Conservation (phyloP, 64 coral and sea anemone genomes). For the Cladopsammia gracilis region DNA sequence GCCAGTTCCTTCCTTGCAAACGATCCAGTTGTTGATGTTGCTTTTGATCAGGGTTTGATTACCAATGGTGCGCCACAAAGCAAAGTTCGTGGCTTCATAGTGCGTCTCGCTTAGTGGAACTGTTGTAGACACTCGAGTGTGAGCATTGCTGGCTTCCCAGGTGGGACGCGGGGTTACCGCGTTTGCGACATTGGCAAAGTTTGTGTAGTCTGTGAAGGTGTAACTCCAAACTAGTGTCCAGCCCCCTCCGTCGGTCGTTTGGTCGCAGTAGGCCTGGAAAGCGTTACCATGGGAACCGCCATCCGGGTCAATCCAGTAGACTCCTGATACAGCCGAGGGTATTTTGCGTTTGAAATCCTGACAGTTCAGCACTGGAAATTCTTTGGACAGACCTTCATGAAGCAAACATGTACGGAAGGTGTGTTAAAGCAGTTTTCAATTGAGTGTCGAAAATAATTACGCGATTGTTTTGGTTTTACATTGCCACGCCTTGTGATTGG, state of each 20-base stretch:
- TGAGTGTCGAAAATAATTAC: too few species aligned
- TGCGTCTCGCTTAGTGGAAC: constrained; percentile 57
- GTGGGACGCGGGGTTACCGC: constrained; percentile 63
- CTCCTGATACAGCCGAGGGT: constrained; percentile 16
- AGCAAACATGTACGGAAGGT: too few species aligned
- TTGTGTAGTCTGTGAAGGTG: constrained; percentile 70
- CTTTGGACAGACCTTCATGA: constrained; percentile 2
- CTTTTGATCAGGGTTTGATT: constrained; percentile 44
- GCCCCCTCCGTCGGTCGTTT: constrained; percentile 63
- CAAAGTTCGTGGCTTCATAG: constrained; percentile 54
- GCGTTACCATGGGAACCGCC: neutral
- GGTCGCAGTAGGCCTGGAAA: constrained; percentile 74
- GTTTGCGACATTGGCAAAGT: constrained; percentile 41
- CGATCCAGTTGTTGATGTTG: constrained; percentile 87
- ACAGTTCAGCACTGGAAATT: neutral
- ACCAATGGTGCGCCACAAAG: constrained; percentile 46
- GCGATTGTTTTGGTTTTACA: too few species aligned
- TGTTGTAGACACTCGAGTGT: constrained; percentile 13
- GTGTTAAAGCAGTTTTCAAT: too few species aligned
- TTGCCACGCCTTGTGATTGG: too few species aligned
- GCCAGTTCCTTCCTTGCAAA: constrained; percentile 7
- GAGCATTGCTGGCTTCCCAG: constrained; percentile 6
- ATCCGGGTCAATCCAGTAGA: constrained; percentile 64
- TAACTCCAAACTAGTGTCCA: constrained; percentile 87
- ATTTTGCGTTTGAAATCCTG: neutral